These are phyloP conservation scores for Micromesistius poutassou DNA, from an alignment of 2,797 vertebrate genomes.

Conservation along the genomic window DNA sequence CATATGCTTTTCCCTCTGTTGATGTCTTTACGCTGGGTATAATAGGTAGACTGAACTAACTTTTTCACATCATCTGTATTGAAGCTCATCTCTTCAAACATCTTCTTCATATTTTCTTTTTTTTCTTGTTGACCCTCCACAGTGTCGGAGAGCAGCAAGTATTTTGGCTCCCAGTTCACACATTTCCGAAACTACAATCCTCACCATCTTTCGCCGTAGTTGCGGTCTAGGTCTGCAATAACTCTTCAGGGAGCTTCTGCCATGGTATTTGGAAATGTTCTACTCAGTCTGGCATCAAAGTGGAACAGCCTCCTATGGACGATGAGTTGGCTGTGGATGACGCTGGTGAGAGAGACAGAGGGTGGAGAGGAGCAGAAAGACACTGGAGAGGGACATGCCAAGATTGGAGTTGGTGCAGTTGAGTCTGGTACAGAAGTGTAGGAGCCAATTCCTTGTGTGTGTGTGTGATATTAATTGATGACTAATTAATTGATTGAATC, in stretches of 20 bases:
- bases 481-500: too few relatives aligned
- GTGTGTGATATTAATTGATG: too few relatives aligned
- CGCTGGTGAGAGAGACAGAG: background rate
- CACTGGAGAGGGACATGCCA: background rate
- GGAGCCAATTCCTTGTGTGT: conserved; percentile 2
- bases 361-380: background rate
- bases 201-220: conserved; percentile 33
- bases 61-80: conserved; percentile 1
- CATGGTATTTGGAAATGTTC: conserved; percentile 34
- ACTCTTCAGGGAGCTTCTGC: conserved; percentile 40
- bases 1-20: conserved; percentile 22
- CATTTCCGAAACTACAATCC: conserved; percentile 37
- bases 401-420: background rate
- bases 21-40: conserved; percentile 28
- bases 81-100: conserved; percentile 16
- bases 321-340: conserved; percentile 3
- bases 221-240: conserved; percentile 31
- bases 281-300: background rate
- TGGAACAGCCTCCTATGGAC: background rate
- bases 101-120: conserved; percentile 29
- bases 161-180: conserved; percentile 35
- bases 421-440: conserved; percentile 3
- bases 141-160: conserved; percentile 41
- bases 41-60: conserved; percentile 31
- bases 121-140: conserved; percentile 29